Evolutionary conservation across 2,113 vertebrate genomes (phyloP).

Genomic region (Ondatra zibethicus): DNA sequence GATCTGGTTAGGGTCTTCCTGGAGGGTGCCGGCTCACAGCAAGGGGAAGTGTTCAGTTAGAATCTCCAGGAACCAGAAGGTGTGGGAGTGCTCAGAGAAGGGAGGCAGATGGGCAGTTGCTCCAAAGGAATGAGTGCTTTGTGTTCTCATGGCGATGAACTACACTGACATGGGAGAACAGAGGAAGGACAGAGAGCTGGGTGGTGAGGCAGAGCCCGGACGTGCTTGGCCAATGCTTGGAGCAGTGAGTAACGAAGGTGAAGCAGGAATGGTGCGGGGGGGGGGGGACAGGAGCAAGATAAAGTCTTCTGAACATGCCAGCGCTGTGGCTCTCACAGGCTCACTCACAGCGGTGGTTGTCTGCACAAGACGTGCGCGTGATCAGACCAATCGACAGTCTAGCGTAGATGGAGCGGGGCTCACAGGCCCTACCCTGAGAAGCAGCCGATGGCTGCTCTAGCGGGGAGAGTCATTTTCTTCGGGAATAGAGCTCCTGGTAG

Average conservation of each 20-base stretch:
- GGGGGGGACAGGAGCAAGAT: background rate
- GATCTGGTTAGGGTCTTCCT: background rate
- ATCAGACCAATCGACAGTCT: background rate
- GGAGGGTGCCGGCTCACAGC: background rate
- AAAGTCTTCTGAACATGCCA: background rate
- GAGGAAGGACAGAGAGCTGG: background rate
- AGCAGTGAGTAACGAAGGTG: background rate
- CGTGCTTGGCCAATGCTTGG: background rate
- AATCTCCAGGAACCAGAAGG: background rate
- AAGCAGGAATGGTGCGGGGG: no score
- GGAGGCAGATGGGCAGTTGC: background rate
- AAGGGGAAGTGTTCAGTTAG: background rate
- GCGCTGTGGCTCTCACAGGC: background rate
- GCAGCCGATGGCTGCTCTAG: background rate
- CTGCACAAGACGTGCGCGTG: background rate
- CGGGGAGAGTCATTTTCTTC: background rate
- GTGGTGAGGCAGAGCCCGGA: background rate
- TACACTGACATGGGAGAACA: no score
- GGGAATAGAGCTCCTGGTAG: background rate
- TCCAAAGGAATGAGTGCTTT: background rate
- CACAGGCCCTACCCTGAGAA: background rate
- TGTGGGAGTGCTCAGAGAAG: background rate
- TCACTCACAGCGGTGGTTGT: no score
- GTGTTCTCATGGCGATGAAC: background rate
- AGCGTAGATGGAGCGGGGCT: background rate